Percentiles rank a stretch among this genome's conserved stretches.
Evolutionary conservation across 2,113 vertebrate genomes (phyloP).

Genomic region (Eptesicus fuscus): DNA sequence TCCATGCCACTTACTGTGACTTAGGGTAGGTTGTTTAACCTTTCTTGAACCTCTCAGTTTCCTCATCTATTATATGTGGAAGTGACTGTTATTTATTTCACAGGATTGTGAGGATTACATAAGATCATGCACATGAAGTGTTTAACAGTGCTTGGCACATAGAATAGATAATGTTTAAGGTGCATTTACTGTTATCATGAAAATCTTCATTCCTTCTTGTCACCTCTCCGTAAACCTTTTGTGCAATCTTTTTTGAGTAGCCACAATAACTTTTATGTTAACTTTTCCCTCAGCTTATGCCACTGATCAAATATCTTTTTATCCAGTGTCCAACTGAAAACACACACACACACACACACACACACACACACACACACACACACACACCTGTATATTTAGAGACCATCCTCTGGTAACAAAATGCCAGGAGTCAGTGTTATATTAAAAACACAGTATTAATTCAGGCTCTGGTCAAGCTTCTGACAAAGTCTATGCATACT

Average conservation of each 20-base stretch:
- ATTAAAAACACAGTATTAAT: slow-evolving; percentile 45
- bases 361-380: neutral
- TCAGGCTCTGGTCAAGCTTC: slow-evolving; percentile 1
- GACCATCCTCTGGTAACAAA: slow-evolving; percentile 42
- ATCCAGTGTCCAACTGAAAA: neutral
- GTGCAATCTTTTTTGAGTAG: neutral
- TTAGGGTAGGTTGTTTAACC: neutral
- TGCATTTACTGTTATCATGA: neutral
- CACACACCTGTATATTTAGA: slow-evolving; percentile 29
- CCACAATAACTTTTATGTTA: neutral
- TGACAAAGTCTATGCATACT: slow-evolving; percentile 25
- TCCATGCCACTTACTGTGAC: neutral
- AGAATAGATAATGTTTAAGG: neutral
- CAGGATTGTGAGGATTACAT: neutral
- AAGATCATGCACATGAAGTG: neutral
- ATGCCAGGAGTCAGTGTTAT: slow-evolving; percentile 14
- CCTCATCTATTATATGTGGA: neutral
- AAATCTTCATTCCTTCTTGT: neutral
- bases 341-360: neutral
- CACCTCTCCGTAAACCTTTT: neutral
- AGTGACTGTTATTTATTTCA: neutral
- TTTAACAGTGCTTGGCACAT: neutral
- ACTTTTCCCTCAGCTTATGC: neutral
- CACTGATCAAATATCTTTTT: slow-evolving; percentile 27
- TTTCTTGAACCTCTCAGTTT: neutral